Evolutionary conservation across 2,888 invertebrate species (phyloP), one percentile per base, ranked within the genome.

Genomic region (Ectemnius cavifrons): DNA sequence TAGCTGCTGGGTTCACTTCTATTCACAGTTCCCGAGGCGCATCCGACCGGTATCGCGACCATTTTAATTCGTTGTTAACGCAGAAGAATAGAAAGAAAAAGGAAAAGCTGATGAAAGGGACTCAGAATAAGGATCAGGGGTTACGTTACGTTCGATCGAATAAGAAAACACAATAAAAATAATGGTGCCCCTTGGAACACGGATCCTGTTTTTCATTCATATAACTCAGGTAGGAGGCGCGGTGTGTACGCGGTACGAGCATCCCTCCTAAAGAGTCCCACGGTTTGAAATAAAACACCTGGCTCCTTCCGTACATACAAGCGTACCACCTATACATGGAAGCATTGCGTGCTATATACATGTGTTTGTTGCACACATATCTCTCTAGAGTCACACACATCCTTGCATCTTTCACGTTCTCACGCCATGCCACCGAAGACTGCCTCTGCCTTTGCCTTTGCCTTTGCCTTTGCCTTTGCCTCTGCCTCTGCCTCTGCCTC

Each of bases 141-240:
- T 86, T 83, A 78, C 83, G 80, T 86, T 86, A 85, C 79, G 80
- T 83, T 85, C 84, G 81, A 87, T 86, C 85, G 84, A 88, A 85
- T 82, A 84, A 84, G 86, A 82, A 84, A 85, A 84, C 79, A 86
- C 84, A 87, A 88, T 86, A 86, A 88, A 86, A 85, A 75, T 84
- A 83, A 84, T 84, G 71, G 80, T 83, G 80, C 77, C 80, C 83
- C 80, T 77, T 82, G 83, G 84, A 87, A 86, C 86, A 84, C 84
- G 87, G 88, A 90, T 90, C 89, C 89, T 87, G 88, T 88, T 89
- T 89, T 86, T 85, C 88, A 89, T 90, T 89, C 88, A 89, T 84
- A 79, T 85, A 71, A 80, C 73, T 72, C 79, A 67, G 80, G 83
- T 74, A 67, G 78, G 79, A 77, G 78, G 76, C 75, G 74, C 71